Evolutionary conservation across 1,140 invertebrate species (phyloP).

Genomic region (Calephelis nemesis): DNA sequence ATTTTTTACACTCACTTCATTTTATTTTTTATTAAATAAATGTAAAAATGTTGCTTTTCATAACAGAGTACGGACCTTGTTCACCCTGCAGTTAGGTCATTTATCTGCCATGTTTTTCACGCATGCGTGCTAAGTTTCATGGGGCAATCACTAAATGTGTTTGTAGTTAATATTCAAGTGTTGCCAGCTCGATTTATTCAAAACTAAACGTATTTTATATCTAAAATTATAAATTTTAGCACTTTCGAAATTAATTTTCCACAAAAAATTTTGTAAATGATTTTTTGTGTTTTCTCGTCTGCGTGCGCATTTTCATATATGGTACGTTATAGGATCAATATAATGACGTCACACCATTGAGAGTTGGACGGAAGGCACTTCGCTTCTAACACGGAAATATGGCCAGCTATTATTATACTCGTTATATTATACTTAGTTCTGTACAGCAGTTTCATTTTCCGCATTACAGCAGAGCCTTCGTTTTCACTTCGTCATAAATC

Average conservation of each 20-base stretch:
- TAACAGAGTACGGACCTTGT: conserved; percentile 46
- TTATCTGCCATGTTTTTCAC: conserved; percentile 62
- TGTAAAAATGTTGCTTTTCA: conserved; percentile 16
- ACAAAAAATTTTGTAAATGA: background rate
- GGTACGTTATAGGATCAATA: conserved; percentile 57
- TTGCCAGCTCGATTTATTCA: conserved; percentile 38
- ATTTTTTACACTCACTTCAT: no score
- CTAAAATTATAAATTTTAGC: background rate
- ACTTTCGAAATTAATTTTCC: conserved; percentile 5
- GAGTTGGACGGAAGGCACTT: conserved; percentile 36
- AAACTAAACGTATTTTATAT: background rate
- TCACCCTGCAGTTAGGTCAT: conserved; percentile 66
- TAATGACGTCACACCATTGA: conserved; percentile 71
- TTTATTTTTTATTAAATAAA: background rate
- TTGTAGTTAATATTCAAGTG: conserved; percentile 31
- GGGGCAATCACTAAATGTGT: conserved; percentile 58
- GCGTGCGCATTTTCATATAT: conserved; percentile 35
- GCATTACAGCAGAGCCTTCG: conserved; percentile 14
- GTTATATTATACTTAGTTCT: background rate
- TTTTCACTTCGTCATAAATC: conserved; percentile 21
- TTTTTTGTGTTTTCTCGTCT: conserved; percentile 12
- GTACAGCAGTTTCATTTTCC: conserved; percentile 30
- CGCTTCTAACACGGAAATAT: conserved; percentile 44
- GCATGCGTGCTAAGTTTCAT: conserved; percentile 63
- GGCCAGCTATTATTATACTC: conserved; percentile 26